Base-by-base conservation (phyloP, 35 echinoderm and acorn worm genomes). In the Holothuria glaberrima region DNA sequence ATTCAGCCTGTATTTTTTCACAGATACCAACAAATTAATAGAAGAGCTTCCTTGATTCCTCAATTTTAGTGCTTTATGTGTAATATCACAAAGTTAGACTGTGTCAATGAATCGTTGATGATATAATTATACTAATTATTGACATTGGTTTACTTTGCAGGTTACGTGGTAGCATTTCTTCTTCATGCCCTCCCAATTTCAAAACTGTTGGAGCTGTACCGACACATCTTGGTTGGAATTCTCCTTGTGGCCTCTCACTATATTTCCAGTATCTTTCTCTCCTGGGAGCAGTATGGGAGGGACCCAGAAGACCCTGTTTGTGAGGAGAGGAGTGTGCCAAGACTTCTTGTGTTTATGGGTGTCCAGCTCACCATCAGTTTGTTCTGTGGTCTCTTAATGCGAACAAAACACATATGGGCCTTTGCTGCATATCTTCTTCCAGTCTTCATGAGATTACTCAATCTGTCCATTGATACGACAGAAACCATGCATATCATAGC, bases 81-180 rank as follows among this genome's bases (percentile, higher is more conserved):
- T 41, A 41, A 7, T 41, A 2, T 41, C 36, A 4, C 7, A 41
- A 41, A 2, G 36, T 41, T 4, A 41, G 2, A 41, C 36, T 41
- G 36, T 41, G 36, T 41, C 36, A 41, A 7, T 41, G 2, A 41
- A 41, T 41, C 36, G 7, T 41, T 41, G 36, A 4, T 41, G n/a
- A n/a, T 41, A 41, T 41, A 7, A 7, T 41, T 4, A 7, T 41
- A 41, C 2, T 54, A 54, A 46, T 54, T 9, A 14, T 5, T 54
- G 12, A 54, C 50, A 54, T 29, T 90, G 61, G 38, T 83, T 88
- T 86, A 56, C 52, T 20, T 63, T 94, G 12, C 72, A 99, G 97
- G 97, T 94, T 99, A 95, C 34, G 54, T 99, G 0, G 76, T 93
- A 25, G 97, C 88, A 16, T 81, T 99, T 14, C 82, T 95, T 29